Evolutionary conservation across 2,797 vertebrate genomes (phyloP).

Genomic region (Sebastes hubbsi): DNA sequence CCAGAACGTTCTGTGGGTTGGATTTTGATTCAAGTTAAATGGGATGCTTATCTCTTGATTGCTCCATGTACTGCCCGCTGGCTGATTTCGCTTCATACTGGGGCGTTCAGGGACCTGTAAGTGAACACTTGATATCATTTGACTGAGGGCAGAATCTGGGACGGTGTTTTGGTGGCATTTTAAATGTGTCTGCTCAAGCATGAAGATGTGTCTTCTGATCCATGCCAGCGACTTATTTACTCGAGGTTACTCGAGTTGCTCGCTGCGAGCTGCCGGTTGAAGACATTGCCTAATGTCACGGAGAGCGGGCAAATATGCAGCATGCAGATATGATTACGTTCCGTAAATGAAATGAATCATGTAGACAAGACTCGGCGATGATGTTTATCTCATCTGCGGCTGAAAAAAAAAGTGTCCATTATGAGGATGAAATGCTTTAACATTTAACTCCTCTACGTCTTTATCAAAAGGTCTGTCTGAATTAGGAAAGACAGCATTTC

Average conservation of each 20-base stretch:
- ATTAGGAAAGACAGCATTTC: not conserved
- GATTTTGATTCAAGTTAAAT: constrained; percentile 78
- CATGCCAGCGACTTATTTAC: constrained; percentile 75
- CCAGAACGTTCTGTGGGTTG: constrained; percentile 45
- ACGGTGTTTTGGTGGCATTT: constrained; percentile 79
- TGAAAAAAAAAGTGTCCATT: constrained; percentile 5
- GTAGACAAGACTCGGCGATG: constrained; percentile 39
- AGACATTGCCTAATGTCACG: constrained; percentile 58
- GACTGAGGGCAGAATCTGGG: constrained; percentile 78
- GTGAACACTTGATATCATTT: constrained; percentile 78
- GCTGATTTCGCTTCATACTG: constrained; percentile 67
- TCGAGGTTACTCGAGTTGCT: constrained; percentile 67
- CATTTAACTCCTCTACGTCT: not conserved
- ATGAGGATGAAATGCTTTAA: not conserved
- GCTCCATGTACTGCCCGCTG: constrained; percentile 71
- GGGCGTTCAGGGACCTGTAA: constrained; percentile 80
- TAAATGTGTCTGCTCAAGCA: constrained; percentile 77
- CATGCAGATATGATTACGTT: constrained; percentile 58
- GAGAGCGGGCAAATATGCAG: constrained; percentile 47
- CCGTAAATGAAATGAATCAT: constrained; percentile 58
- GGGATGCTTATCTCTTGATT: constrained; percentile 79
- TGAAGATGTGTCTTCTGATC: constrained; percentile 77
- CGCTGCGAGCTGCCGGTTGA: constrained; percentile 52
- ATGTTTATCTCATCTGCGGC: constrained; percentile 29
- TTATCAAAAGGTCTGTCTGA: not conserved